Evolutionary conservation across 2,888 invertebrate species (phyloP).

Genomic region (Aspidapion aeneum): DNA sequence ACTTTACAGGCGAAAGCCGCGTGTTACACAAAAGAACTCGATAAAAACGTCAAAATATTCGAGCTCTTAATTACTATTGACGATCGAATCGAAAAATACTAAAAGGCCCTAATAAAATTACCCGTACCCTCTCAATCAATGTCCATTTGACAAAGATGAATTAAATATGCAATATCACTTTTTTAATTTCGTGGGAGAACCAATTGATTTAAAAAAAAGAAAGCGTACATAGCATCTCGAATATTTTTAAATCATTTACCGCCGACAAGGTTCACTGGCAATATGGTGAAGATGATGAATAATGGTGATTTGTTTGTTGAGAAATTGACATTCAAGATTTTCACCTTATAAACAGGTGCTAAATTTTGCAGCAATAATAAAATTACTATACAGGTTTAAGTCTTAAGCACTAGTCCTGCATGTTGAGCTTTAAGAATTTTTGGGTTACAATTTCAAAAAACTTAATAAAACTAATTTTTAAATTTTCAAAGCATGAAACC

Average conservation of each 20-base stretch:
- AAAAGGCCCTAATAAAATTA: conserved; percentile 4
- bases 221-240: not conserved
- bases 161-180: conserved; percentile 24
- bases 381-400: no score
- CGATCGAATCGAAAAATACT: not conserved
- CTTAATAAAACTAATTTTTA: no score
- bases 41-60: not conserved
- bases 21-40: not conserved
- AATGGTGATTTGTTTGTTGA: no score
- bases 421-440: no score
- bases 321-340: no score
- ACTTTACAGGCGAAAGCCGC: not conserved
- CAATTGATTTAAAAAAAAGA: conserved; percentile 21
- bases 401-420: no score
- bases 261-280: no score
- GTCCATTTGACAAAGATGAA: conserved; percentile 24
- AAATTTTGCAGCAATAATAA: no score
- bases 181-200: conserved; percentile 16
- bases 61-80: not conserved
- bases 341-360: no score
- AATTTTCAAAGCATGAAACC: no score
- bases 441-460: no score
- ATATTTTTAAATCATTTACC: not conserved
- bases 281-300: no score
- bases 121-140: conserved; percentile 16